Evolutionary conservation across 2,797 vertebrate genomes (phyloP).

Genomic region (Pipistrellus kuhlii): DNA sequence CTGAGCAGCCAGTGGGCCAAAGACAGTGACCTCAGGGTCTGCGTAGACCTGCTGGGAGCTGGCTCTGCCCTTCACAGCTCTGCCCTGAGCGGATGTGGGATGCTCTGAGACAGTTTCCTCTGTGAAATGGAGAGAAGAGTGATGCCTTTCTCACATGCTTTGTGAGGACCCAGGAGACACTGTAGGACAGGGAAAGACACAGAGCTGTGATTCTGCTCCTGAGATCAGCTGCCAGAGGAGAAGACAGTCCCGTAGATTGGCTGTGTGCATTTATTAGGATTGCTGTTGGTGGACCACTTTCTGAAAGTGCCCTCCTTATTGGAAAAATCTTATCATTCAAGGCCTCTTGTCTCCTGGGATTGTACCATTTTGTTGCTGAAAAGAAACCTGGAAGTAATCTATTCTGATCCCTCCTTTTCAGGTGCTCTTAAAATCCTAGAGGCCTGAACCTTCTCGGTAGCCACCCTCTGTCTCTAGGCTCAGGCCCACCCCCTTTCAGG

Average conservation of each 20-base stretch:
- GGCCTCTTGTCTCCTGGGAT: neutral
- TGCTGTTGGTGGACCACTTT: neutral
- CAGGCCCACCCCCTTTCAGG: neutral
- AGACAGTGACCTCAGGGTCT: neutral
- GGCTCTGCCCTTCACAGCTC: neutral
- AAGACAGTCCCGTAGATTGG: accelerated
- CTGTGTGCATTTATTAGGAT: accelerated
- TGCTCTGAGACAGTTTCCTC: neutral
- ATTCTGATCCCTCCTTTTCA: neutral
- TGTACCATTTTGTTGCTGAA: neutral
- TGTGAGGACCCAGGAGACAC: neutral
- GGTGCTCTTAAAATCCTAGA: neutral
- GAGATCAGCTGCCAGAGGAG: neutral
- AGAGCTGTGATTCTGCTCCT: neutral
- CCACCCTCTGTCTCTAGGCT: neutral
- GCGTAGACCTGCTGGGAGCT: neutral
- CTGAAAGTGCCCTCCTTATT: neutral
- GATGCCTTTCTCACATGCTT: neutral
- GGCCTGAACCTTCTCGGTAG: neutral
- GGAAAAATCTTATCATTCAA: neutral
- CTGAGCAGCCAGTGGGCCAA: neutral
- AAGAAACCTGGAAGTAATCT: neutral
- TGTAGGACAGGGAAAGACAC: neutral
- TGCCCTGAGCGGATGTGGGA: neutral
- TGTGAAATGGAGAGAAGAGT: neutral